Conservation (phyloP, 92 coral and sea anemone species). For the Paramuricea clavata region DNA sequence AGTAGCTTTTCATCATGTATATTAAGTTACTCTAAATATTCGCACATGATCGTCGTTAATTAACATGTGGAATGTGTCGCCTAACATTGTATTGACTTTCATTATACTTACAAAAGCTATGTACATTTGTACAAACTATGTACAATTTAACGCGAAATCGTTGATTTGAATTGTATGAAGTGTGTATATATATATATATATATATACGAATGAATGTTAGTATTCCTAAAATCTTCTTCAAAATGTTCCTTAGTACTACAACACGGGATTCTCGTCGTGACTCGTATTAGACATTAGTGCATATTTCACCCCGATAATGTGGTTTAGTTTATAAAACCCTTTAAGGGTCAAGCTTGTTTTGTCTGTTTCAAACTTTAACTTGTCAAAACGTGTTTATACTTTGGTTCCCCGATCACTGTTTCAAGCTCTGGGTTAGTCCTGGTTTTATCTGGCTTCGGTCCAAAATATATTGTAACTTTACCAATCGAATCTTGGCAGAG, state of each 20-base stretch:
- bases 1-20: not conserved
- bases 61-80: slow-evolving; percentile 6
- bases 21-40: not conserved
- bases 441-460: not conserved
- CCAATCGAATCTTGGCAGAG: not conserved
- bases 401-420: not conserved
- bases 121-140: slow-evolving; percentile 19
- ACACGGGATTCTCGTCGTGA: not conserved
- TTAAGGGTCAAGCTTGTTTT: not conserved
- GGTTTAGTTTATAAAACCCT: not conserved
- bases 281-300: not conserved
- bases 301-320: not conserved
- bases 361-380: not conserved
- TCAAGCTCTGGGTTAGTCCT: not conserved
- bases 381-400: not conserved
- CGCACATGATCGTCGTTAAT: not conserved
- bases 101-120: slow-evolving; percentile 4
- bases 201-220: not conserved
- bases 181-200: not conserved
- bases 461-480: not conserved
- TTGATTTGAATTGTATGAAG: not conserved
- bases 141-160: not conserved
- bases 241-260: not conserved
- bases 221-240: not conserved
- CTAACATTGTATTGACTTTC: not conserved